Base-by-base conservation (phyloP, 2,888 invertebrate species). In the Electrophaes corylata region DNA sequence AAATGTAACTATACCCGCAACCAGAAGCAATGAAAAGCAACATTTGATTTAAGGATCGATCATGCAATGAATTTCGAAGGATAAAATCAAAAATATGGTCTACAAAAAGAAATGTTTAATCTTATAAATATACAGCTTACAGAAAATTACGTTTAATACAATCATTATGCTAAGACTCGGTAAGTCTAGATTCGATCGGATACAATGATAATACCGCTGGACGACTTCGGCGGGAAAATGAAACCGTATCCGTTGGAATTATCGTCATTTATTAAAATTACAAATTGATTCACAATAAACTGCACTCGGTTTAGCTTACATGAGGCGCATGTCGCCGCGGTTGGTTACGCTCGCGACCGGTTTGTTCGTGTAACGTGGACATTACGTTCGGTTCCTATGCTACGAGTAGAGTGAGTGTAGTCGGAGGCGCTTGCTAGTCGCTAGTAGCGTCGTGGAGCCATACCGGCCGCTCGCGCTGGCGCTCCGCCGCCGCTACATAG, bases 371-470 rank as follows among this genome's bases (percentile, higher is more conserved):
- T 67, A 29, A 31, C 68, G 69, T 63, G 60, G 61, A 44, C 62
- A 48, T 63, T 67, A 67, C 62, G 60, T 59, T 57, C 67, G 64
- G 62, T 62, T 55, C 67, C 65, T 71, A 72, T 69, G 65, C 65
- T 71, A 72, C 69, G 65, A 67, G 26, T 74, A 72, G 66, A 29
- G 47, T 2, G 10, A 3, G 16, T 8, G 16, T 1, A 14, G 64
- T 10, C 50, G 44, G 60, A 52, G 31, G 53, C 18, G 40, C 51
- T n/a, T n/a, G n/a, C n/a, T 47, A 41, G 64, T 55, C 57, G 73
- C 82, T 86, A 92, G 86, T 87, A 91, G 76, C 88, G 88, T 70
- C 91, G 89, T 76, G 88, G 81, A 70, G 83, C 87, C 81, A 84
- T 75, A 75, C 83, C 86, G 65, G 72, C 81, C 70, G 70, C 67